Evolutionary conservation across 2,888 invertebrate genomes (phyloP), one percentile per base, ranked within the genome.

Genomic region (Danaus chrysippus): DNA sequence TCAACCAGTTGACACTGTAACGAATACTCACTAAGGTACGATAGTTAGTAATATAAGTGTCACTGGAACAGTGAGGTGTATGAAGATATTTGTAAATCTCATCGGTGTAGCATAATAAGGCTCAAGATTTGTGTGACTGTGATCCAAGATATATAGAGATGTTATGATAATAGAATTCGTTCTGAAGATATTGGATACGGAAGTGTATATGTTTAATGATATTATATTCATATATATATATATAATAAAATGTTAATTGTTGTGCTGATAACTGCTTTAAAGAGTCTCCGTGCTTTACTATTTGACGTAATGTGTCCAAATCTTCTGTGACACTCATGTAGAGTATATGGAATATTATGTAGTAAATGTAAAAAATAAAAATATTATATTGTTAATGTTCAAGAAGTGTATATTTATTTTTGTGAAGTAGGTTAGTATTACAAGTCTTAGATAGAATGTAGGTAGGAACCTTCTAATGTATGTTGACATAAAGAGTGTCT

Each of bases 401-500:
- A 63, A 67, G 62, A 55, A 68, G 65, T 62, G 62, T 69, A 69
- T 68, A 68, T 66, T 68, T 68, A 68, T 66, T 68, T 68, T 68
- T 68, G 61, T 68, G 66, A 58, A 60, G 42, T 64, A 66, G 61
- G 56, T 65, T 67, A 70, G 61, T 69, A 68, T 71, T 69, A 62
- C 64, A 59, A 68, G 64, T 68, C 66, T 62, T 68, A 68, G 68
- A 23, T 62, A 54, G 59, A 57, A 54, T 11, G 55, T 68, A 68
- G 66, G 64, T 68, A 68, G 68, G 62, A 53, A 54, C 61, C n/a
- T 60, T 13, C 54, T 60, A 52, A 61, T 63, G 59, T 63, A 57
- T n/a, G 34, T 49, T 17, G 17, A 17, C 17, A 10, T 17, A 3
- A 6, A 17, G 11, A 10, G 10, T 49, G 3, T 17, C 17, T 49